Evolutionary conservation across 2,888 invertebrate genomes (phyloP), one percentile per base, ranked within the genome.

Genomic region (Arge pagana): DNA sequence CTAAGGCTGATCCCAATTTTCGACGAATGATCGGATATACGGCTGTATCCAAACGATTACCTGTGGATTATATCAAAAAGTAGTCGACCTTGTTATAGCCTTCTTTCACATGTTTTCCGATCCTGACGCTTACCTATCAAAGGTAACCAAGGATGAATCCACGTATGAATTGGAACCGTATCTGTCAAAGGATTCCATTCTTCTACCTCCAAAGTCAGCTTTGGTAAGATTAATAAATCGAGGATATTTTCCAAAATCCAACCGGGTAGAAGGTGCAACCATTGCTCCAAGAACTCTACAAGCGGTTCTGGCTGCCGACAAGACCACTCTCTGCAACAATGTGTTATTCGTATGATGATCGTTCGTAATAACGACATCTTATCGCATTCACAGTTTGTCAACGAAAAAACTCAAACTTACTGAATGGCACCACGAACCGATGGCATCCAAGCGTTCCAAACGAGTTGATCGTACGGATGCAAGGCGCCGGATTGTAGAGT

Each of bases 121-220:
- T n/a, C n/a, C n/a, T n/a, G 70, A 78, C 45, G 64, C 66, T 71
- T 77, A 81, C 91, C 89, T 70, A 96, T 84, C 5, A 93, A 77
- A 0, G 89, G 88, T 54, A 96, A 85, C 99, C 99, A 99, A 0
- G 98, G 98, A 74, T 96, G 88, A 55, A 97, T 87, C 99, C 99
- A 99, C 3, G 89, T 85, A 76, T 99, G 97, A 60, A 99, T 90
- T 10, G 98, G 98, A 59, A 95, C 85, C 0, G 92, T 91, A 74
- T 99, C 98, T 0, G 90, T 90, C 2, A 96, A 82, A 1, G 99
- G 99, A 80, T 99, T 93, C 99, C 99, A 98, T 48, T 83, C 84
- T 36, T 90, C 85, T 0, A 95, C 95, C 60, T 90, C 93, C 0
- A 82, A 77, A 15, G 84, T 80, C 28, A 92, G 73, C 31, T 86